Conservation (phyloP, 2,888 invertebrate genomes). For the Drosophila limbata region DNA sequence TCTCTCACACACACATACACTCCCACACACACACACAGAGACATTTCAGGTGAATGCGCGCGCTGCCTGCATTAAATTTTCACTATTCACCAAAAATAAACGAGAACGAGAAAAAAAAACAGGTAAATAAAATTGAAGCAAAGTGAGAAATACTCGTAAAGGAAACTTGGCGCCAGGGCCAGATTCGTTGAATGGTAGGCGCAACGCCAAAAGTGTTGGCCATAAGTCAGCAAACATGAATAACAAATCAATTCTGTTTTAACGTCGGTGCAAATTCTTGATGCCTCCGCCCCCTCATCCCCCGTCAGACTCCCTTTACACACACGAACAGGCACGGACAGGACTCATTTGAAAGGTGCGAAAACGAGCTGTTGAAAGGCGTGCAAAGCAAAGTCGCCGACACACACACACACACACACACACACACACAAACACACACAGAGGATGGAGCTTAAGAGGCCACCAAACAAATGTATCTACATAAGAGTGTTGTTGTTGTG, state of each 20-base stretch:
- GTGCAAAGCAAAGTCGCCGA: slow-evolving; percentile 61
- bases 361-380: slow-evolving; percentile 70
- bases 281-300: slow-evolving; percentile 27
- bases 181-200: slow-evolving; percentile 73
- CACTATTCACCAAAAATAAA: slow-evolving; percentile 60
- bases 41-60: slow-evolving; percentile 57
- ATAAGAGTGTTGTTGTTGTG: slow-evolving; percentile 3
- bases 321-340: slow-evolving; percentile 16
- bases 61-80: slow-evolving; percentile 73
- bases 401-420: slow-evolving; percentile 31
- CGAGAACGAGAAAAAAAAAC: background rate
- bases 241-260: slow-evolving; percentile 83
- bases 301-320: slow-evolving; percentile 19
- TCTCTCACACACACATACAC: slow-evolving; percentile 1
- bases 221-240: slow-evolving; percentile 83
- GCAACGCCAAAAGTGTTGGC: slow-evolving; percentile 79
- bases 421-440: slow-evolving; percentile 24
- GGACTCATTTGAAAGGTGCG: slow-evolving; percentile 60
- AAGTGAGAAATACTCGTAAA: slow-evolving; percentile 55
- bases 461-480: slow-evolving; percentile 44
- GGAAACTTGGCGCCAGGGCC: slow-evolving; percentile 53
- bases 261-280: slow-evolving; percentile 68
- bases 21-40: slow-evolving; percentile 6
- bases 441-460: slow-evolving; percentile 53
- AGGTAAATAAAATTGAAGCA: slow-evolving; percentile 28